Conservation (phyloP, 2,113 vertebrate genomes). For the Talpa occidentalis region DNA sequence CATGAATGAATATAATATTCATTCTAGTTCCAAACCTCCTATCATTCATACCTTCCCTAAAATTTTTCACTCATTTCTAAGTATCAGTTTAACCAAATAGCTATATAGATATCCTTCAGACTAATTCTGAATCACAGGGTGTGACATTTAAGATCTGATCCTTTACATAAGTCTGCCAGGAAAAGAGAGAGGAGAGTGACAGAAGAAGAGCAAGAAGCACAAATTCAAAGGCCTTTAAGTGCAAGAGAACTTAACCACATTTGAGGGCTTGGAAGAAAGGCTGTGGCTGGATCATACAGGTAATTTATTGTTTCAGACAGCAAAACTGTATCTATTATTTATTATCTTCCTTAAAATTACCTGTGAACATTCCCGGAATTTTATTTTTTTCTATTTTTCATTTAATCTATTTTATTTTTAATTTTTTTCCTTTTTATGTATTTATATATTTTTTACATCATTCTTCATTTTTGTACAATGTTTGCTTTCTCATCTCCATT, state of each 20-base stretch:
- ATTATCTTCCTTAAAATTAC: too few species aligned
- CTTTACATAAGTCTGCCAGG: neutral
- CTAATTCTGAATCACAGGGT: neutral
- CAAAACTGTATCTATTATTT: neutral
- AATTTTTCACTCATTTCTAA: conserved; percentile 21
- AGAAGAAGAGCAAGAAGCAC: neutral
- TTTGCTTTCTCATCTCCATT: too few species aligned
- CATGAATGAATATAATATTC: too few species aligned
- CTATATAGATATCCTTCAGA: too few species aligned
- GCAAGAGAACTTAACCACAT: neutral
- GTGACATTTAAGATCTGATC: neutral
- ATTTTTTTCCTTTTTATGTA: too few species aligned
- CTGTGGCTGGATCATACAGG: neutral
- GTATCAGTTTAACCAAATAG: neutral
- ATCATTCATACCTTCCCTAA: neutral
- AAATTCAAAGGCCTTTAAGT: neutral
- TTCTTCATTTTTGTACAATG: too few species aligned
- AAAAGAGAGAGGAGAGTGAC: neutral
- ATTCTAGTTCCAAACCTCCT: neutral
- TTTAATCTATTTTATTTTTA: too few species aligned
- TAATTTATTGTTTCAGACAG: neutral
- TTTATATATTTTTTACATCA: too few species aligned
- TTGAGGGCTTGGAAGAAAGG: neutral
- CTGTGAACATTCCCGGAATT: too few species aligned
- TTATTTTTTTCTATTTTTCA: too few species aligned